Percentiles rank a stretch among this genome's conserved stretches.
Conservation (phyloP, 2,797 vertebrate genomes). For the Ctenosaura bakeri region DNA sequence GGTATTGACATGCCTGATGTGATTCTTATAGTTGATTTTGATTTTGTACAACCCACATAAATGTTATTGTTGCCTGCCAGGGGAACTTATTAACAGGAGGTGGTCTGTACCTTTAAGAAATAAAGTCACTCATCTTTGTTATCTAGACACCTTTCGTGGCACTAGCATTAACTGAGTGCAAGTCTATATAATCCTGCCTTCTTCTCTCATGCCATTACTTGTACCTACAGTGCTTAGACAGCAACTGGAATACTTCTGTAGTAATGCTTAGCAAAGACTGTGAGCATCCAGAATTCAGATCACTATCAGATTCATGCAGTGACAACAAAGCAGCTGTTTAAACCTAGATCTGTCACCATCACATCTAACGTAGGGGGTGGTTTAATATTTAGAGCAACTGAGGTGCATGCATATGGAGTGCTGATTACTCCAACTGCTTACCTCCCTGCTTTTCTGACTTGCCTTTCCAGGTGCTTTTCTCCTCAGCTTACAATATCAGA, state of each 20-base stretch:
- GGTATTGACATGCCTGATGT: background rate
- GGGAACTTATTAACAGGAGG: background rate
- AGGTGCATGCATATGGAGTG: background rate
- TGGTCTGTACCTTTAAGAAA: background rate
- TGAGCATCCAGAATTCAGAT: background rate
- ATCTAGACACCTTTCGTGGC: background rate
- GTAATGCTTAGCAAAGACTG: background rate
- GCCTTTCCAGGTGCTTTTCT: background rate
- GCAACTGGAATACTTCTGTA: too few relatives aligned
- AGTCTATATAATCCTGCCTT: background rate
- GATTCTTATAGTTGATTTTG: background rate
- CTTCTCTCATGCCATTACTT: background rate
- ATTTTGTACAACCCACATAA: background rate
- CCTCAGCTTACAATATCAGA: background rate
- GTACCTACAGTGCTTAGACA: background rate
- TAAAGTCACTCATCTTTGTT: too few relatives aligned
- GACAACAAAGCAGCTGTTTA: background rate
- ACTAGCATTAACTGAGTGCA: background rate
- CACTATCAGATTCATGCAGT: background rate
- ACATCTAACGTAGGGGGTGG: background rate
- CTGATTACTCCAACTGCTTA: background rate
- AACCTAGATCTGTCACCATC: background rate
- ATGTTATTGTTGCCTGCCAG: background rate
- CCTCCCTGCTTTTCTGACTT: background rate
- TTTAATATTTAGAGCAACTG: background rate